A percentile compares a stretch with the other conserved stretches of the same genome.
Evolutionary conservation across 2,888 invertebrate genomes (phyloP).

Genomic region (Flexamia atlantica): DNA sequence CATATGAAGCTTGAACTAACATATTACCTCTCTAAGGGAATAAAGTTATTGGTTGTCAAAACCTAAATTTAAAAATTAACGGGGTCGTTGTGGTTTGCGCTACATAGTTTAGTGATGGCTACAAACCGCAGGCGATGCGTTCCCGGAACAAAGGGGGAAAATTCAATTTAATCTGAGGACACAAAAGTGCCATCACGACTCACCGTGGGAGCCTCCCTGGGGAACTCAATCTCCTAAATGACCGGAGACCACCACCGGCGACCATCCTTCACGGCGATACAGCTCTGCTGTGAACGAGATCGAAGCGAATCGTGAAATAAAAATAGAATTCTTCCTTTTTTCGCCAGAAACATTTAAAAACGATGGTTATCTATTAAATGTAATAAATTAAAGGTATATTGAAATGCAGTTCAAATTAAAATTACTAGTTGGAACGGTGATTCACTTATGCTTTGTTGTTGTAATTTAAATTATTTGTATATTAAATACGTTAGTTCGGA

Average conservation of each 20-base stretch:
- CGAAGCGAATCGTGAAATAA: background rate
- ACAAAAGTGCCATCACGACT: constrained; percentile 27
- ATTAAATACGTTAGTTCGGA: too few species aligned
- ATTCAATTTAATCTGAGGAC: constrained; percentile 27
- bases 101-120: background rate
- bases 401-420: too few species aligned
- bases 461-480: too few species aligned
- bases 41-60: too few species aligned
- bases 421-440: too few species aligned
- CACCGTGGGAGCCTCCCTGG: background rate
- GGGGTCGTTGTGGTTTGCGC: background rate
- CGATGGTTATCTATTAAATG: too few species aligned
- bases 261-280: constrained; percentile 2
- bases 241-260: background rate
- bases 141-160: background rate
- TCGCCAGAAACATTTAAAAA: too few species aligned
- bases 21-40: too few species aligned
- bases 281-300: background rate
- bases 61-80: too few species aligned
- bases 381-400: too few species aligned
- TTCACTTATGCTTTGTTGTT: too few species aligned
- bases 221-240: constrained; percentile 12
- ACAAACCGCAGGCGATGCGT: background rate
- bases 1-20: too few species aligned
- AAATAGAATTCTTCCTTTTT: background rate